Conservation (phyloP, 2,888 invertebrate species). For the Monochamus alternatus region DNA sequence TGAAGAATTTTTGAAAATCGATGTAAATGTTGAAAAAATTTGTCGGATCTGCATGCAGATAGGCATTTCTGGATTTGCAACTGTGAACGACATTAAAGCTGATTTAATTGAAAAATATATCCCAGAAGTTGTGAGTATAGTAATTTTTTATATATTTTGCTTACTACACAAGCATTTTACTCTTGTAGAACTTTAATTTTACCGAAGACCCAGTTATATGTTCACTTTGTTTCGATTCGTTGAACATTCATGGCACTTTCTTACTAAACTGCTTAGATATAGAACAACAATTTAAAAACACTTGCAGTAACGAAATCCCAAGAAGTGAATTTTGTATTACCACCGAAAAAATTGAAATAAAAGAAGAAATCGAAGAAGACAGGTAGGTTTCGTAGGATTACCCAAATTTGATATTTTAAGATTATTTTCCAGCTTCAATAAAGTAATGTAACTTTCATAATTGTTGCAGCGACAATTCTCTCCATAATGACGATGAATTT, state of each 20-base stretch:
- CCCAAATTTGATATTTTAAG: too few relatives aligned
- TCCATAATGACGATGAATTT: too few relatives aligned
- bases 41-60: slow-evolving; percentile 4
- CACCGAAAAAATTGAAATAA: slow-evolving; percentile 7
- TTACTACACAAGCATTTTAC: not conserved
- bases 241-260: not conserved
- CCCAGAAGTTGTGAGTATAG: slow-evolving; percentile 6
- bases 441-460: too few relatives aligned
- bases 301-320: not conserved
- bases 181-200: not conserved
- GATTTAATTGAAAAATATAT: slow-evolving; percentile 6
- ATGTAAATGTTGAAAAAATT: not conserved
- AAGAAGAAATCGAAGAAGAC: not conserved
- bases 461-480: too few relatives aligned
- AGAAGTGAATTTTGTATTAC: not conserved
- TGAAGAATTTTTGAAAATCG: not conserved
- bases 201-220: slow-evolving; percentile 4
- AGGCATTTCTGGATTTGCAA: not conserved
- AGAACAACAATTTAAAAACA: not conserved
- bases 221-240: not conserved
- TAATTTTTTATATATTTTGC: not conserved
- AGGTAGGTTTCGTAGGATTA: too few relatives aligned
- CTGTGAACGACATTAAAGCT: not conserved
- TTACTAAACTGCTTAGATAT: not conserved
- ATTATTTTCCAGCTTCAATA: too few relatives aligned